Percentiles rank a stretch among this genome's conserved stretches.
Evolutionary conservation across 2,888 invertebrate genomes (phyloP).

Genomic region (Quadriops clusia): DNA sequence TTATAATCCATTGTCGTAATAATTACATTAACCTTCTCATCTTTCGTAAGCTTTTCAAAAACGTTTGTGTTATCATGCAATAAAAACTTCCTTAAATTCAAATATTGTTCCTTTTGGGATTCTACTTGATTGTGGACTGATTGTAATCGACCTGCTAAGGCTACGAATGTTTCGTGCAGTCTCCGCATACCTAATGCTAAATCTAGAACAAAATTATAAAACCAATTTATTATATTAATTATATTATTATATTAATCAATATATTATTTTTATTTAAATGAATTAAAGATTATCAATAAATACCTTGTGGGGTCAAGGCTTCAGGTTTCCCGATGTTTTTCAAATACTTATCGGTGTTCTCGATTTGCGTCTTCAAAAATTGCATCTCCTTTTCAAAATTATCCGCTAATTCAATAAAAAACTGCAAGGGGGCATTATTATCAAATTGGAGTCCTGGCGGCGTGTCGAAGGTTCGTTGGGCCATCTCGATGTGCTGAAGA

Average conservation of each 20-base stretch:
- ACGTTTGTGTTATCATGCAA: conserved; percentile 73
- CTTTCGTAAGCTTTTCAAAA: conserved; percentile 43
- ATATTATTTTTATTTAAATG: neutral
- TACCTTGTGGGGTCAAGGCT: conserved; percentile 55
- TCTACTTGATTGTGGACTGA: conserved; percentile 69
- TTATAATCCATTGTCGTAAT: conserved; percentile 28
- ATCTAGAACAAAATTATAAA: conserved; percentile 41
- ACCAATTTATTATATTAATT: conserved; percentile 2
- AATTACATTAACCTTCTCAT: conserved; percentile 25
- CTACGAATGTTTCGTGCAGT: conserved; percentile 76
- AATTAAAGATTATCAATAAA: conserved; percentile 4
- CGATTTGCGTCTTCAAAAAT: conserved; percentile 56
- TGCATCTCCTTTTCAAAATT: conserved; percentile 61
- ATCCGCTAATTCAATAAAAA: conserved; percentile 55
- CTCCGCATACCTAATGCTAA: conserved; percentile 65
- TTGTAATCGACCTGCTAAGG: conserved; percentile 76
- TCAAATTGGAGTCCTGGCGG: conserved; percentile 66
- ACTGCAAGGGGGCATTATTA: conserved; percentile 58
- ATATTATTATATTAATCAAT: conserved; percentile 1
- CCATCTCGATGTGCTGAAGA: conserved; percentile 63
- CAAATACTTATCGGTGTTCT: conserved; percentile 60
- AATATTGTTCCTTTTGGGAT: conserved; percentile 70
- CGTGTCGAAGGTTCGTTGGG: conserved; percentile 65
- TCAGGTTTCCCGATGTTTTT: conserved; percentile 52
- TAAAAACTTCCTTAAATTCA: conserved; percentile 68